Percentiles rank a stretch among this genome's conserved stretches.
Conservation (phyloP, 1,140 invertebrate species). For the Myzus persicae region DNA sequence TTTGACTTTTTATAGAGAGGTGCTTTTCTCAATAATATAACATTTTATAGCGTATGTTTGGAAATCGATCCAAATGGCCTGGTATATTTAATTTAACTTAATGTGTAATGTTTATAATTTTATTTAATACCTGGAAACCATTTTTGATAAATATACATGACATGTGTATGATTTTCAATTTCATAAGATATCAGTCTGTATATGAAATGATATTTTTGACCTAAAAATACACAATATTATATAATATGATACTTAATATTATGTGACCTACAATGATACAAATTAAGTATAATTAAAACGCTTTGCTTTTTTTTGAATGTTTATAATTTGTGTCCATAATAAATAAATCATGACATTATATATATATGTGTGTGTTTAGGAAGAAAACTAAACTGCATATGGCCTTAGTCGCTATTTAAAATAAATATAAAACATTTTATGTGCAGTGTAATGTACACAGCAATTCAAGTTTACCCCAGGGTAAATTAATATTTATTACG, state of each 20-base stretch:
- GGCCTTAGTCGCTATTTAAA: not conserved
- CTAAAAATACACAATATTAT: not conserved
- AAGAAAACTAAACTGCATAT: not conserved
- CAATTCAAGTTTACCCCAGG: not conserved
- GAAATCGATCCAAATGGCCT: not conserved
- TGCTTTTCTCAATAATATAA: not conserved
- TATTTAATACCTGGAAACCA: not conserved
- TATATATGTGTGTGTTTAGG: not conserved
- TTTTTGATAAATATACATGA: not conserved
- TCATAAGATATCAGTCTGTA: not conserved
- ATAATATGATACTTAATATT: not conserved
- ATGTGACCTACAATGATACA: not conserved
- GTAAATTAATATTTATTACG: not conserved
- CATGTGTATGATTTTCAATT: not conserved
- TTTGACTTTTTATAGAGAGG: not conserved
- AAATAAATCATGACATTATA: not conserved
- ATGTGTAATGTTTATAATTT: not conserved
- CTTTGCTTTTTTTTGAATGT: not conserved
- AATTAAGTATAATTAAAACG: not conserved
- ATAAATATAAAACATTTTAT: not conserved
- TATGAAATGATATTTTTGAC: not conserved
- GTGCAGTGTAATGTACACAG: not conserved
- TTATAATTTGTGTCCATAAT: not conserved
- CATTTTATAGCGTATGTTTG: not conserved
- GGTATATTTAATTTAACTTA: not conserved